These are phyloP conservation scores for Hypotaenidia okinawae DNA, from an alignment of 2,797 vertebrate genomes.

Conservation along the genomic window DNA sequence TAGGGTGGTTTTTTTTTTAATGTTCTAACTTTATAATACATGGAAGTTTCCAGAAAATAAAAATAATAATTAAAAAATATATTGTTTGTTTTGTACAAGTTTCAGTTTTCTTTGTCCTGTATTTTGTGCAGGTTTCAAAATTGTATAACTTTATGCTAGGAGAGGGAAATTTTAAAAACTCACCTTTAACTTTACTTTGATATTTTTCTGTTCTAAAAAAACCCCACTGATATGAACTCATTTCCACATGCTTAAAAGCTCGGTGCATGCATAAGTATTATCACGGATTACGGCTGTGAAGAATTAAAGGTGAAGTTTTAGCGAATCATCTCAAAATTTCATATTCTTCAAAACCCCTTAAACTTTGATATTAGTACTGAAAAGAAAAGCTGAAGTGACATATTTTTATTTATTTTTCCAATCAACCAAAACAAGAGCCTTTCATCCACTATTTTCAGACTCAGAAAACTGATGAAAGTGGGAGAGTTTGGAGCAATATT, in stretches of 20 bases:
- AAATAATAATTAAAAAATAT: not conserved
- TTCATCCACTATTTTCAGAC: not conserved
- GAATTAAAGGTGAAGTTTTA: constrained; percentile 8
- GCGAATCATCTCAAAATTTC: not conserved
- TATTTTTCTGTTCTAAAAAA: not conserved
- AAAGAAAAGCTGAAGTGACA: not conserved
- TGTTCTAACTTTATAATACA: not conserved
- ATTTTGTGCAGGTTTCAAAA: not conserved
- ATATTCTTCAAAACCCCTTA: not conserved
- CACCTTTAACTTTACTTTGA: not conserved
- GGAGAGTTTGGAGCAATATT: not conserved
- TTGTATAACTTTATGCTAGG: not conserved
- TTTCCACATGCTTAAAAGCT: not conserved
- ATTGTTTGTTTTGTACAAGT: not conserved
- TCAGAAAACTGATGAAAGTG: not conserved
- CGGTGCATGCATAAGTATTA: not conserved
- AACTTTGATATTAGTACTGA: not conserved
- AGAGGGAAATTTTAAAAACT: not conserved
- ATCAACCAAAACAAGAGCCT: not conserved
- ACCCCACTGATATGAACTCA: not conserved
- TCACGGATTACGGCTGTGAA: not conserved
- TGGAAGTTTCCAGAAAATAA: not conserved
- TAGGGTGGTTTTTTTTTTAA: too few relatives aligned
- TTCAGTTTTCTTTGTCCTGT: not conserved
- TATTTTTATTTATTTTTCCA: not conserved